Evolutionary conservation across 2,113 vertebrate species (phyloP), one percentile per base, ranked within the genome.

Genomic region (Monarcha castaneiventris): DNA sequence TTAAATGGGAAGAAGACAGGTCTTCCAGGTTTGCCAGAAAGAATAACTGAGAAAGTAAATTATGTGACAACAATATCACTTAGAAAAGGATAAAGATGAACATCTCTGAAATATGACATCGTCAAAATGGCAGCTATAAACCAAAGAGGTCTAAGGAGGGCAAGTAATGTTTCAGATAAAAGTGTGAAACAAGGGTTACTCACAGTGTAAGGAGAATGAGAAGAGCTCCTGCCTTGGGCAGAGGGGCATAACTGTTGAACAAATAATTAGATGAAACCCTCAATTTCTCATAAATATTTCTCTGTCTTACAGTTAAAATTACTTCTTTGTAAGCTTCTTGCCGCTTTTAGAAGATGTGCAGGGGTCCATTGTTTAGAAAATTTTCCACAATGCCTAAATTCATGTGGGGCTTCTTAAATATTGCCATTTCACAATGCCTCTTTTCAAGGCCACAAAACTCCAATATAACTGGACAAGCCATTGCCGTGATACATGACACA

Each of bases 31-130:
- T 58, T 87, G 66, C 39, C 67, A 77, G 81, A 15, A 51, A 67
- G 77, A 97, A 48, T 56, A 90, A 84, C 83, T 20, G 80, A 73
- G 66, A 29, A 94, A 90, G 87, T 85, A 95, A 96, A 96, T 93
- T 92, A 74, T 89, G 73, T 54, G 83, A 52, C 66, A 84, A 77
- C 90, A 91, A 43, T 78, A 68, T 79, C 85, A 79, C 71, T 97
- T 90, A 90, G 74, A 84, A 87, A 92, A 88, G 81, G 44, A 33
- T 75, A 27, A 83, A 95, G 89, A 93, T 73, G 79, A 58, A 83
- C 58, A 85, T 54, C 32, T 87, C 80, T 92, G 92, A n/a, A 63
- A 85, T 7, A 48, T 6, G 59, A 84, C 52, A 78, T 54, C 0
- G 20, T 77, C 54, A 35, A 85, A 96, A 55, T 33, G 63, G 91